phyloP scores from a whole-genome alignment of 2,113 vertebrate species.

The Upupa epops region DNA sequence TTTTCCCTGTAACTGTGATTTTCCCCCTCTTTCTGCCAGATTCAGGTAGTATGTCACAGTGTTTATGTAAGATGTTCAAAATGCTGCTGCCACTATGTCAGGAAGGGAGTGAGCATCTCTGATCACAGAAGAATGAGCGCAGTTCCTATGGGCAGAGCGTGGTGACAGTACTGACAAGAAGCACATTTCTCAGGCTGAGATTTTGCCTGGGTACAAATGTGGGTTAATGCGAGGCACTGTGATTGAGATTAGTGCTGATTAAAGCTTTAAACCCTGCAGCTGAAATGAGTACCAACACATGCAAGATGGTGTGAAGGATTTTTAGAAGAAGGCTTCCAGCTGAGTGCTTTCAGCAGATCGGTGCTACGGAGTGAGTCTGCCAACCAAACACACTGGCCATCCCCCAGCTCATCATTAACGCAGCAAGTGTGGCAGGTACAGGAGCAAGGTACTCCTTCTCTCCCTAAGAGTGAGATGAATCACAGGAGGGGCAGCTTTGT shows the following conservation, averaged over 20 bases:
- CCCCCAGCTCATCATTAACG: not conserved
- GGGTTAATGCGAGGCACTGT: not conserved
- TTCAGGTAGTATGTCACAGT: not conserved
- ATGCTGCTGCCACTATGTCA: not conserved
- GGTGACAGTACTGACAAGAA: not conserved
- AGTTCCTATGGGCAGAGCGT: not conserved
- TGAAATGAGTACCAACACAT: not conserved
- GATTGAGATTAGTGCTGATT: not conserved
- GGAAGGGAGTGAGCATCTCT: not conserved
- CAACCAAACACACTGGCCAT: not conserved
- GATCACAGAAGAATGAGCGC: not conserved
- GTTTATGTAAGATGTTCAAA: not conserved
- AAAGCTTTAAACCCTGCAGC: not conserved
- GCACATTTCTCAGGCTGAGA: not conserved
- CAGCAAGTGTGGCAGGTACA: not conserved
- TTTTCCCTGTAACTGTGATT: not conserved
- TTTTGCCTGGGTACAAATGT: not conserved
- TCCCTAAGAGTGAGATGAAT: not conserved
- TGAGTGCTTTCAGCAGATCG: not conserved
- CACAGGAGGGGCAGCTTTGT: not conserved
- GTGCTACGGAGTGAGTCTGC: not conserved
- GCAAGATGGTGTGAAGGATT: not conserved
- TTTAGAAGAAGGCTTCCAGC: not conserved
- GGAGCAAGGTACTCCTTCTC: not conserved
- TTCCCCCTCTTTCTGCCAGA: not conserved